Base-by-base conservation (phyloP, 2,888 invertebrate species). In the Pardosa pseudoannulata region DNA sequence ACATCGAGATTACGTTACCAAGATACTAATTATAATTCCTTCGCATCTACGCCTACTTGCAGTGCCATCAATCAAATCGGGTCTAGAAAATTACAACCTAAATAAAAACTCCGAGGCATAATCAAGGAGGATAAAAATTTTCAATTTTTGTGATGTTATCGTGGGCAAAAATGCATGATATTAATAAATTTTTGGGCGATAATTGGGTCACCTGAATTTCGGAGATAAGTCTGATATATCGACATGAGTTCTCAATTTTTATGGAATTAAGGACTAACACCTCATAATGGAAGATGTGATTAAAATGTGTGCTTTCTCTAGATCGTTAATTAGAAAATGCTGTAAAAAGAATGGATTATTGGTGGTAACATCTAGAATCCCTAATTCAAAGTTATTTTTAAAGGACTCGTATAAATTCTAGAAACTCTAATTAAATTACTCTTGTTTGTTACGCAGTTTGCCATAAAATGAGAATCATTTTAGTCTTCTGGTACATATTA, bases 1-100 rank as follows among this genome's bases (percentile, higher is more conserved):
- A 50, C 19, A 46, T 50, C 29, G 7, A n/a, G 36, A 56, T 36
- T 75, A 41, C 41, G 31, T 65, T 39, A 75, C 27, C 11, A 39
- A n/a, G 41, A 75, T 65, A 28, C 75, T 75, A 75, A 75, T 75
- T 75, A 41, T 65, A 74, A 74, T 74, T 41, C 64, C 41, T 29
- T 28, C 23, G 19, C 32, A 27, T 31, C 65, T 75, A 41, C 64
- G 27, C 27, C 36, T 41, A 41, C 64, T 36, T 64, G 39, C 16
- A 64, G 29, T 39, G n/a, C 39, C 36, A 65, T 65, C 65, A 36
- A 65, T 65, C 64, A 62, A 32, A 62, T 75, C 64, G 39, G 28
- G 65, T 39, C 28, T 64, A 36, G 62, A 62, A 39, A 27, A 62
- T 41, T 29, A 50, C 32, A 74, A 56, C 62, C 36, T 56, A 56